Percentiles rank a stretch among this genome's conserved stretches.
These are phyloP conservation scores for Discoglossus pictus DNA, from an alignment of 2,797 vertebrate genomes.

Conservation along the genomic window DNA sequence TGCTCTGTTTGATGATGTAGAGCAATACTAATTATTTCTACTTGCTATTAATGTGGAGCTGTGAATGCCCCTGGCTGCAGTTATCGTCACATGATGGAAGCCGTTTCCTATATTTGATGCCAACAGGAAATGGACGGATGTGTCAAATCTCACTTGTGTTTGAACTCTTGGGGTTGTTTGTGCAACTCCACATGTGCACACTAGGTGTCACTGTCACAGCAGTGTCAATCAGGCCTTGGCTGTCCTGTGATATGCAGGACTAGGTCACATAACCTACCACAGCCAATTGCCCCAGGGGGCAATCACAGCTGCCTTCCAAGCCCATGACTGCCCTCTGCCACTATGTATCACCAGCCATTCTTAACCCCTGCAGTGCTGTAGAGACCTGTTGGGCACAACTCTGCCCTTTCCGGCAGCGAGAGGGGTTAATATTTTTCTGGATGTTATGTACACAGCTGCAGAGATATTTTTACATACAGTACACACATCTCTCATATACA, in stretches of 20 bases:
- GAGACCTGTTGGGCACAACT: too few relatives aligned
- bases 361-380: conserved; percentile 9
- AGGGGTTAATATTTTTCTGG: conserved; percentile 25
- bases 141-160: too few relatives aligned
- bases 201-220: conserved; percentile 40
- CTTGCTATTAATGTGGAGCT: too few relatives aligned
- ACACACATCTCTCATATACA: conserved; percentile 8
- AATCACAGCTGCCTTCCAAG: conserved; percentile 2
- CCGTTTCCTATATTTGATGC: too few relatives aligned
- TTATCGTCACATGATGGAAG: too few relatives aligned
- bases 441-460: conserved; percentile 40
- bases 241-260: conserved; percentile 3
- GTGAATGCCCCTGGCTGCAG: too few relatives aligned
- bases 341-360: not conserved
- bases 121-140: too few relatives aligned
- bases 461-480: conserved; percentile 38
- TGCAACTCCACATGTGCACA: not conserved
- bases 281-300: too few relatives aligned
- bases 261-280: conserved; percentile 31
- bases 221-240: not conserved
- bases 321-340: conserved; percentile 18
- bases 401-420: not conserved
- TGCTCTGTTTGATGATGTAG: too few relatives aligned
- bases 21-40: too few relatives aligned
- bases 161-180: too few relatives aligned